Evolutionary conservation across 2,797 vertebrate genomes (phyloP).

Genomic region (Vultur gryphus): DNA sequence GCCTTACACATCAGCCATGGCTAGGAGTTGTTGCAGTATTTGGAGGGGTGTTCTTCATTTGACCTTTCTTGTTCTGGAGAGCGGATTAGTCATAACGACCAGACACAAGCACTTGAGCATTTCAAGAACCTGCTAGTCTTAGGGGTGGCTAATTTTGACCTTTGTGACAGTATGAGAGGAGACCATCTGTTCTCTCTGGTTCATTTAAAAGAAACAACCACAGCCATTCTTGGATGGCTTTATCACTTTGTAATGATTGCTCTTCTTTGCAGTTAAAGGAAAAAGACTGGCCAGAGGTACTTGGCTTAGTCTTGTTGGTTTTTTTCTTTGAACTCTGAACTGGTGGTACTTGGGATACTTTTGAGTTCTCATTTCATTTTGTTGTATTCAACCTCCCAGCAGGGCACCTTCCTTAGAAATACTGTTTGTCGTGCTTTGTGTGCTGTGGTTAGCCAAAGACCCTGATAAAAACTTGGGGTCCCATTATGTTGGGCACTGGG

Average conservation of each 20-base stretch:
- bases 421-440: neutral
- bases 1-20: constrained; percentile 41
- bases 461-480: neutral
- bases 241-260: neutral
- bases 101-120: constrained; percentile 43
- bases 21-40: constrained; percentile 20
- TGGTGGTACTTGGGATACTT: neutral
- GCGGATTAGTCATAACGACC: constrained; percentile 42
- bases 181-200: constrained; percentile 40
- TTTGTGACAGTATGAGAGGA: constrained; percentile 9
- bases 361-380: neutral
- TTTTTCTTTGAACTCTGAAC: neutral
- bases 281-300: neutral
- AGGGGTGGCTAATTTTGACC: constrained; percentile 50
- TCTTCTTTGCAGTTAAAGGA: neutral
- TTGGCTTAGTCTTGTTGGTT: neutral
- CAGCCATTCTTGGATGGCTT: neutral
- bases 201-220: constrained; percentile 6
- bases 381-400: neutral
- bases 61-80: constrained; percentile 54
- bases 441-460: neutral
- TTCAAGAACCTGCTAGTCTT: constrained; percentile 49
- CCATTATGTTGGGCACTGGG: neutral
- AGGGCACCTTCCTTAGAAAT: neutral
- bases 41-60: constrained; percentile 58